These are phyloP conservation scores for Cetoscarus ocellatus DNA, from an alignment of 2,797 vertebrate species.

Conservation along the genomic window DNA sequence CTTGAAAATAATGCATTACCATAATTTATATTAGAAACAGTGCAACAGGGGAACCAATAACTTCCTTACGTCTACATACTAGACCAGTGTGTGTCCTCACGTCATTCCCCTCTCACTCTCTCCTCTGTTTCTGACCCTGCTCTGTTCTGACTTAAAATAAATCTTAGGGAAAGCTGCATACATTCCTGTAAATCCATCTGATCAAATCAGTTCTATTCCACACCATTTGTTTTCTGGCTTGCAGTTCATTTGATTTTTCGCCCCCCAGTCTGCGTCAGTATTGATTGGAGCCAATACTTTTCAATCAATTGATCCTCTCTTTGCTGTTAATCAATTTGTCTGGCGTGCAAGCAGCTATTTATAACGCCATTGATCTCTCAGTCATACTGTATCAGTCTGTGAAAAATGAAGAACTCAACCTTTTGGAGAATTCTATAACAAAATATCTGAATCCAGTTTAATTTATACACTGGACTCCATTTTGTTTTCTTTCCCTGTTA, in stretches of 20 bases:
- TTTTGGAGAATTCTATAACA: too few species aligned
- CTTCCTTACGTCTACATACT: too few species aligned
- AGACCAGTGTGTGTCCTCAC: too few species aligned
- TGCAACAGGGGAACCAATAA: too few species aligned
- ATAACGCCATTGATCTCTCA: slow-evolving; percentile 4
- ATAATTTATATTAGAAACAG: too few species aligned
- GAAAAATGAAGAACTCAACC: not conserved
- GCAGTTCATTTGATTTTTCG: not conserved
- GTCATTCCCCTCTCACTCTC: too few species aligned
- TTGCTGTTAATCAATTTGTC: slow-evolving; percentile 10
- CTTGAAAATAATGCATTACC: too few species aligned
- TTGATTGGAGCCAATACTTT: slow-evolving; percentile 14
- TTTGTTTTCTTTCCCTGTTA: not conserved
- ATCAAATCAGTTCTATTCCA: not conserved
- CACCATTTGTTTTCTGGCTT: slow-evolving; percentile 2
- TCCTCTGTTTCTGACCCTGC: too few species aligned
- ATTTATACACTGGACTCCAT: not conserved
- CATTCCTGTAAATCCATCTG: not conserved
- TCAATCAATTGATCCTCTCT: slow-evolving; percentile 19
- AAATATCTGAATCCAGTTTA: too few species aligned
- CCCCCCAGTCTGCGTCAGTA: not conserved
- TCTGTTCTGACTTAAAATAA: too few species aligned
- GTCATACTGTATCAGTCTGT: not conserved
- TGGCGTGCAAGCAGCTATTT: slow-evolving; percentile 17
- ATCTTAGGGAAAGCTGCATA: not conserved